Evolutionary conservation across 92 coral and sea anemone genomes (phyloP), one percentile per base, ranked within the genome.

Genomic region (Epizoanthus illoricatus): DNA sequence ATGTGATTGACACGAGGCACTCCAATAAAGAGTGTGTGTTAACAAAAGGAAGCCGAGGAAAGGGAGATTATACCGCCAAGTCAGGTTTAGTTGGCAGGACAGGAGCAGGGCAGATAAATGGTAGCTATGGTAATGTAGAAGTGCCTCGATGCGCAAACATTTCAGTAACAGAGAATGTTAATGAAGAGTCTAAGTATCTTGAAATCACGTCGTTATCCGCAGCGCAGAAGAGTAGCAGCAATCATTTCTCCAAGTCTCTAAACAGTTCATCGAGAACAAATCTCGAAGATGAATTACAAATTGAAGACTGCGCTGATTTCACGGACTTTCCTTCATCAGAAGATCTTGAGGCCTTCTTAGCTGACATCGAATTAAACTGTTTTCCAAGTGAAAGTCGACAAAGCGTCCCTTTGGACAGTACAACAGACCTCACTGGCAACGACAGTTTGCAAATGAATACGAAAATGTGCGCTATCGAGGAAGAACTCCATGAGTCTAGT

Each of bases 291-390:
- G 61, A 39, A 15, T 40, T 28, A 5, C 24, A 58, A 39, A 75
- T 15, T 28, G 69, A 79, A 2, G 80, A 64, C 23, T 45, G 23
- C 47, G 78, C 71, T 6, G 84, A 84, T 17, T 75, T 84, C 21
- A 62, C 82, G 1, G 93, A 90, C 68, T 85, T 90, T 64, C 93
- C 87, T 5, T 86, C 94, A 45, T 88, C 90, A 2, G 94, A 91
- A 69, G 92, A 91, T 68, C 81, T 91, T 66, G 88, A 88, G 47
- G 92, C 81, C 3, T 88, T 91, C 68, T 83, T 88, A 74, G 90
- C 92, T 67, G 91, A 83, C 64, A 72, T 91, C 8, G 89, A 88
- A 23, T 74, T 80, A 23, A 88, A 68, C 11, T 80, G 57, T 52
- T 76, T 47, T 42, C 17, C 16, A 18, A 66, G 52, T 54, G 73